phyloP scores from a whole-genome alignment of 1,140 invertebrate genomes.

The Apis dorsata region DNA sequence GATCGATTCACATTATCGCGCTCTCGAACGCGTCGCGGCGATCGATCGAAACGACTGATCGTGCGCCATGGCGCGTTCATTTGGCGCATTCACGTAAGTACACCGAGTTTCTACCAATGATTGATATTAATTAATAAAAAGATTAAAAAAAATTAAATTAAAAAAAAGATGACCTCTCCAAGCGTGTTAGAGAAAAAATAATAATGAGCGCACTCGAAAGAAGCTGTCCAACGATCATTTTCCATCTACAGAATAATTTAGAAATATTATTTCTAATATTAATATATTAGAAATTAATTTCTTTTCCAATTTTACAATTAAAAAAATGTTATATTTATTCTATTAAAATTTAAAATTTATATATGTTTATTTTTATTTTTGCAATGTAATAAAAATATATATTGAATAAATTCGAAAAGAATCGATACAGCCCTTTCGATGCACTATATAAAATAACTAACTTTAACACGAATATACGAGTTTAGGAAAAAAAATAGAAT shows the following conservation, averaged over 20 bases:
- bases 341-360: too few species aligned
- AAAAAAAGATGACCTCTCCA: constrained; percentile 19
- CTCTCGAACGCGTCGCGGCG: constrained; percentile 39
- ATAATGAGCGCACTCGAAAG: constrained; percentile 49
- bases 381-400: too few species aligned
- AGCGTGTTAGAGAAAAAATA: constrained; percentile 56
- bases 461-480: constrained; percentile 46
- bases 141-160: background rate
- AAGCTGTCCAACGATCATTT: constrained; percentile 43
- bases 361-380: too few species aligned
- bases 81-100: constrained; percentile 60
- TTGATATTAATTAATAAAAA: constrained; percentile 56
- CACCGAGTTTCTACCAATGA: constrained; percentile 39
- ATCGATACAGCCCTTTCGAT: constrained; percentile 55
- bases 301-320: too few species aligned
- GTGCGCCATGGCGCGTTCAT: constrained; percentile 43
- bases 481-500: constrained; percentile 23
- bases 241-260: background rate
- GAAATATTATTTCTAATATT: too few species aligned
- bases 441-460: constrained; percentile 21
- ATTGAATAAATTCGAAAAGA: background rate
- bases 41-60: constrained; percentile 42
- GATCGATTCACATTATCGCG: constrained; percentile 38
- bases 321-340: too few species aligned
- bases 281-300: background rate